Percentiles rank a stretch among this genome's conserved stretches.
phyloP scores from a whole-genome alignment of 2,888 invertebrate species.

The Antheraea yamamai region DNA sequence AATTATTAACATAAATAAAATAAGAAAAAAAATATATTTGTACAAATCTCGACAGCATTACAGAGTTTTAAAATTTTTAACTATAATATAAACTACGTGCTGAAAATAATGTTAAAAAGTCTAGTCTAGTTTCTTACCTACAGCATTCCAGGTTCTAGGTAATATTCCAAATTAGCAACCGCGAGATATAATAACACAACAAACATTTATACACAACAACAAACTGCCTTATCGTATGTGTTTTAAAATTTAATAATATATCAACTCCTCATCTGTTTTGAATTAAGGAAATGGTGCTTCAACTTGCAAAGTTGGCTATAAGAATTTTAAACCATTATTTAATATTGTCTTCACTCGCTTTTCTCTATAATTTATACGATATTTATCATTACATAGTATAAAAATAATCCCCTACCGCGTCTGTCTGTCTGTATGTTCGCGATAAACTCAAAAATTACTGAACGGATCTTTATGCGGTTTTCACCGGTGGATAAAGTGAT shows the following conservation, averaged over 20 bases:
- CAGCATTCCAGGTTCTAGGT: not conserved
- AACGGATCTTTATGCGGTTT: too few relatives aligned
- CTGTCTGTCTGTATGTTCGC: too few relatives aligned
- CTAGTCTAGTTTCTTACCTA: not conserved
- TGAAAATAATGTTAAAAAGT: not conserved
- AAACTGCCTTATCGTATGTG: too few relatives aligned
- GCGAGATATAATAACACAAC: not conserved
- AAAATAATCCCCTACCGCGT: too few relatives aligned
- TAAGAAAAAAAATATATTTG: not conserved
- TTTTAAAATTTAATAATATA: too few relatives aligned
- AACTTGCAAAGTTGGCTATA: not conserved
- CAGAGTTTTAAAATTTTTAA: not conserved
- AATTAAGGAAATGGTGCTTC: not conserved
- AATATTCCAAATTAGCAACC: not conserved
- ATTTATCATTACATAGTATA: too few relatives aligned
- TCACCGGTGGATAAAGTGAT: too few relatives aligned
- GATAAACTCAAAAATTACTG: too few relatives aligned
- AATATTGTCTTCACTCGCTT: not conserved
- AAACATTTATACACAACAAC: not conserved
- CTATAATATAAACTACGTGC: too few relatives aligned
- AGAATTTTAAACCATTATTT: too few relatives aligned
- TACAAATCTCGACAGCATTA: not conserved
- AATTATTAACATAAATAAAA: not conserved
- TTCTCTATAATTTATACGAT: not conserved
- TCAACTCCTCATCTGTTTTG: too few relatives aligned